These are phyloP conservation scores for Manacus vitellinus DNA, from an alignment of 2,113 vertebrate species.

Conservation along the genomic window DNA sequence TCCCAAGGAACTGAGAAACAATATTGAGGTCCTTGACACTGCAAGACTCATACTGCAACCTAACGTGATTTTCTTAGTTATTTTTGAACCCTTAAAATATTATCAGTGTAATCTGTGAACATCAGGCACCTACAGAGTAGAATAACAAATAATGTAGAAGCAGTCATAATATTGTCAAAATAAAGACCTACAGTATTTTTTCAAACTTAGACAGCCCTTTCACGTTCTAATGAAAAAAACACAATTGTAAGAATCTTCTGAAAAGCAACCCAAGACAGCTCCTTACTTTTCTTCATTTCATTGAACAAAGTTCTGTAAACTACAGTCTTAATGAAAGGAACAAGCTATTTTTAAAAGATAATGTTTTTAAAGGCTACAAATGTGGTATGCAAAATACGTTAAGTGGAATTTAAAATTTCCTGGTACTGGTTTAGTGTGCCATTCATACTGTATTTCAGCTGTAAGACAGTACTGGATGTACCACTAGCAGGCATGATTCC, in stretches of 20 bases:
- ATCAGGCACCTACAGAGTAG: neutral
- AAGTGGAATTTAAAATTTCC: neutral
- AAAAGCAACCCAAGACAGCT: neutral
- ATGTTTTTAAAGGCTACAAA: neutral
- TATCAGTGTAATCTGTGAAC: neutral
- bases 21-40: neutral
- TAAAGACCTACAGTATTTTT: neutral
- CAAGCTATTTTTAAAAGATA: neutral
- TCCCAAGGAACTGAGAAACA: neutral
- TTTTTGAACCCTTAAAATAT: neutral
- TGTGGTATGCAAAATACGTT: neutral
- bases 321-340: neutral
- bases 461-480: neutral
- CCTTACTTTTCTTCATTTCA: neutral
- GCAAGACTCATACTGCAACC: neutral
- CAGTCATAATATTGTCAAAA: neutral
- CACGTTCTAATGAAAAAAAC: neutral
- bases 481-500: neutral
- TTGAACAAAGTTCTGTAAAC: neutral
- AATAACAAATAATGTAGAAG: neutral
- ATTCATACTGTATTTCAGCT: neutral
- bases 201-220: neutral
- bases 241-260: neutral
- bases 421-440: neutral
- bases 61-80: neutral